These are phyloP conservation scores for Micromesistius poutassou DNA, from an alignment of 2,797 vertebrate species.

Conservation along the genomic window DNA sequence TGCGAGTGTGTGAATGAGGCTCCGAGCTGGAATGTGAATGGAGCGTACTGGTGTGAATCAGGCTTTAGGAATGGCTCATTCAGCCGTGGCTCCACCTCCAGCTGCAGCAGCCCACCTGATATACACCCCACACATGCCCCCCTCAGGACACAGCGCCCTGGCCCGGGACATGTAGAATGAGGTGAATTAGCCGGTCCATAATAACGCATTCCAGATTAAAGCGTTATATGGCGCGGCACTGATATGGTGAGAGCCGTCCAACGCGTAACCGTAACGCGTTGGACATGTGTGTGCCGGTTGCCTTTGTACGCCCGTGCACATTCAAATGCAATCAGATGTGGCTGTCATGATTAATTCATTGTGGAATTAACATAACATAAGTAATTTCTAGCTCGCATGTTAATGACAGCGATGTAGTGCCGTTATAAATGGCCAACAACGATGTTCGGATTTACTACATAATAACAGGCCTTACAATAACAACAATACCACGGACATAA, in stretches of 20 bases:
- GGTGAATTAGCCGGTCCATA: neutral
- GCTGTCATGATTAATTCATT: too few relatives aligned
- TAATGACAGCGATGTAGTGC: too few relatives aligned
- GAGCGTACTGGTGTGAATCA: conserved; percentile 61
- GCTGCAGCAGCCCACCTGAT: conserved; percentile 55
- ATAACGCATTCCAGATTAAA: neutral
- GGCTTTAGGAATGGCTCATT: conserved; percentile 67
- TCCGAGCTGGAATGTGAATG: conserved; percentile 69
- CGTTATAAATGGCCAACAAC: too few relatives aligned
- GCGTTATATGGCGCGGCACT: neutral
- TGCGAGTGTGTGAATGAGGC: conserved; percentile 33
- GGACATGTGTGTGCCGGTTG: too few relatives aligned
- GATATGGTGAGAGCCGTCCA: neutral
- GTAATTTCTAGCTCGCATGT: too few relatives aligned
- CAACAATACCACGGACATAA: neutral
- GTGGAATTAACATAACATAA: too few relatives aligned
- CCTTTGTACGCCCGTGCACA: too few relatives aligned
- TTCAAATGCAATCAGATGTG: too few relatives aligned
- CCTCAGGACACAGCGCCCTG: neutral
- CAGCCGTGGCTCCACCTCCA: conserved; percentile 61
- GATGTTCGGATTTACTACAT: too few relatives aligned
- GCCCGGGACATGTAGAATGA: neutral
- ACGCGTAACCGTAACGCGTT: neutral
- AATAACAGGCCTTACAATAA: neutral
- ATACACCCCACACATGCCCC: conserved; percentile 14